phyloP scores from a whole-genome alignment of 2,888 invertebrate species.

The Stenolophus ochropezus region DNA sequence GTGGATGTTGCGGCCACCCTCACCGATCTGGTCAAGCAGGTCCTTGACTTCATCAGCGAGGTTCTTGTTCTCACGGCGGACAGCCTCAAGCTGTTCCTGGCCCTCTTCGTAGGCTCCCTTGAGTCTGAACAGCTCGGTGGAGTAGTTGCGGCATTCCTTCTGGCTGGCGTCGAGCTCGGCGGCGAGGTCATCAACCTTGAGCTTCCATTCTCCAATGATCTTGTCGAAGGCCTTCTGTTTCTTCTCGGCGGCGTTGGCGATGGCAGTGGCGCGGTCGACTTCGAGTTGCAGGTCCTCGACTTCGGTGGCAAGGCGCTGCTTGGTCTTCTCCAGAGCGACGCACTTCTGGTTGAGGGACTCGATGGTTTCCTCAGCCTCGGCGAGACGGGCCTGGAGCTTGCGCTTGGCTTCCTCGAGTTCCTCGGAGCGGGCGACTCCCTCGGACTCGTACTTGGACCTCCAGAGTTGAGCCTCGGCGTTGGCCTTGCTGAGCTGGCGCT shows the following conservation, averaged over 20 bases:
- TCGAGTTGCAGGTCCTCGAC: constrained; percentile 98
- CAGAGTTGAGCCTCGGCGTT: constrained; percentile 98
- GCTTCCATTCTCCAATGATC: constrained; percentile 99
- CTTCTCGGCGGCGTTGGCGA: constrained; percentile 98
- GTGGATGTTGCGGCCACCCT: constrained; percentile 99
- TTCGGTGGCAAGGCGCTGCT: constrained; percentile 96
- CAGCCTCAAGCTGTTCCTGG: constrained; percentile 97
- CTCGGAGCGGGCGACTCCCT: constrained; percentile 95
- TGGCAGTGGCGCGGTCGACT: constrained; percentile 96
- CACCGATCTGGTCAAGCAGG: constrained; percentile 98
- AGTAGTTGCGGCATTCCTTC: constrained; percentile 99
- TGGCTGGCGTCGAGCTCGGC: constrained; percentile 99
- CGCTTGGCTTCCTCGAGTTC: constrained; percentile 97
- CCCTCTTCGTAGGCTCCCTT: constrained; percentile 98
- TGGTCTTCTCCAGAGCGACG: constrained; percentile 97
- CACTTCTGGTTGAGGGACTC: constrained; percentile 99
- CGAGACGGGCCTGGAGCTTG: constrained; percentile 96
- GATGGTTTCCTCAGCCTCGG: constrained; percentile 97
- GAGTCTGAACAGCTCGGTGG: constrained; percentile 99
- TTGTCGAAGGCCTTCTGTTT: constrained; percentile 99
- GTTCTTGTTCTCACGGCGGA: constrained; percentile 99
- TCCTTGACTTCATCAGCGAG: constrained; percentile 99
- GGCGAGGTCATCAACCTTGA: constrained; percentile 98
- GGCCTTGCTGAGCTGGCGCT: constrained; percentile 99
- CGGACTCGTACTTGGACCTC: constrained; percentile 99